Percentiles rank a stretch among this genome's conserved stretches.
Conservation (phyloP, 2,888 invertebrate species). For the Incurvaria masculella region DNA sequence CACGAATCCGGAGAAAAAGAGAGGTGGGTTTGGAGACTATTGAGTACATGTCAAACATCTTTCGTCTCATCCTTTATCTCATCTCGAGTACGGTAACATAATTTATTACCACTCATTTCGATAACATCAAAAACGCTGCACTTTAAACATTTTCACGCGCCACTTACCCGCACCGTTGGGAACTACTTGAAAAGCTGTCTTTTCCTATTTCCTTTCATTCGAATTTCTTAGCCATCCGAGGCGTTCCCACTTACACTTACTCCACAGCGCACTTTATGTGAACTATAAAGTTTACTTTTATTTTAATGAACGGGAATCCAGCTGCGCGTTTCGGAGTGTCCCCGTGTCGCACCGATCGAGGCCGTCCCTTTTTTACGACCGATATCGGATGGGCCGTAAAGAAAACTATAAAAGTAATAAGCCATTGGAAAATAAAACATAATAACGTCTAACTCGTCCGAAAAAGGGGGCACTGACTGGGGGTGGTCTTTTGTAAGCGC, state of each 20-base stretch:
- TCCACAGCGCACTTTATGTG: not conserved
- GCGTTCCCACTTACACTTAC: no score
- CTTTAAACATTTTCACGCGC: no score
- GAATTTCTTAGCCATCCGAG: no score
- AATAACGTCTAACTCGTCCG: not conserved
- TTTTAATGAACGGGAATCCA: not conserved
- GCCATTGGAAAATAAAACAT: not conserved
- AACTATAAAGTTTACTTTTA: not conserved
- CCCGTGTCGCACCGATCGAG: not conserved
- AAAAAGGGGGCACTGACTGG: not conserved
- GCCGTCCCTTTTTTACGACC: not conserved
- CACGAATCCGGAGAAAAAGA: constrained; percentile 60
- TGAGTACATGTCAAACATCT: no score
- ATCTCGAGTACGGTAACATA: no score
- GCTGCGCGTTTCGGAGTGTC: not conserved
- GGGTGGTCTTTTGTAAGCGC: no score
- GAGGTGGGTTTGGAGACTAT: constrained; percentile 55
- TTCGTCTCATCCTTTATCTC: no score
- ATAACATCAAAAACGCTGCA: no score
- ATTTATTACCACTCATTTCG: no score
- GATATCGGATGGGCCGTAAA: not conserved
- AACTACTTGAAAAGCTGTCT: no score
- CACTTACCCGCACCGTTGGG: no score
- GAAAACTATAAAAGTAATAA: not conserved
- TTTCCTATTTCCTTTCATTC: no score